Evolutionary conservation across 2,113 vertebrate genomes (phyloP), one percentile per base, ranked within the genome.

Genomic region (Peromyscus californicus): DNA sequence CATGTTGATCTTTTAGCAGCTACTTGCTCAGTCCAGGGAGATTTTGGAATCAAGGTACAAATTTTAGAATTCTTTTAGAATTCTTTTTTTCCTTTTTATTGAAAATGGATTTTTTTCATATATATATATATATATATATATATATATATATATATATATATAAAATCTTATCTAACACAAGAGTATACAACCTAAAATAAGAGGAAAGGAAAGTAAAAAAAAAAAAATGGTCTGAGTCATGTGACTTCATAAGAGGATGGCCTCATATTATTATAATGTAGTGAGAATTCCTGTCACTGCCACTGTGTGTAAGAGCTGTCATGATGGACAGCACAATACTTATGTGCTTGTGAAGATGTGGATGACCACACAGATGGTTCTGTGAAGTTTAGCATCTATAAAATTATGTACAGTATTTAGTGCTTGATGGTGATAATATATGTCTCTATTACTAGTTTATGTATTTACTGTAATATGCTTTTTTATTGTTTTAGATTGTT

Each of bases 1-100:
- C 80, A 92, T 70, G 7, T 84, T 90, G 51, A 39, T 94, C 61
- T 67, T 95, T 96, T 76, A 94, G 76, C 31, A 94, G 45, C 17
- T 82, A 87, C 48, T 59, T 95, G 33, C 70, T 87, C 39, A 86
- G 51, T 59, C 51, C 48, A 84, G 33, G 69, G 89, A 96, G 45
- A 95, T 89, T 96, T 91, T 61, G 88, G 72, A 95, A 85, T 89
- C 29, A 72, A 9, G 51, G 63, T 48, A 45, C 8, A 89, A 59
- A 80, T 74, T 90, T 92, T 67, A 90, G 82, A 94, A 36, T 7
- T 83, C 22, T 59, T 51, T 36, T 90, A 85, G n/a, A 95, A 91
- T 76, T 76, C 26, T 29, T 31, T 48, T 31, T 48, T 45, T 76
- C 13, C 7, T 69, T 29, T 78, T 78, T 78, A 78, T 76, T 22